A percentile compares a stretch with the other conserved stretches of the same genome.
phyloP scores from a whole-genome alignment of 2,113 vertebrate genomes.

The Corvus moneduloides region DNA sequence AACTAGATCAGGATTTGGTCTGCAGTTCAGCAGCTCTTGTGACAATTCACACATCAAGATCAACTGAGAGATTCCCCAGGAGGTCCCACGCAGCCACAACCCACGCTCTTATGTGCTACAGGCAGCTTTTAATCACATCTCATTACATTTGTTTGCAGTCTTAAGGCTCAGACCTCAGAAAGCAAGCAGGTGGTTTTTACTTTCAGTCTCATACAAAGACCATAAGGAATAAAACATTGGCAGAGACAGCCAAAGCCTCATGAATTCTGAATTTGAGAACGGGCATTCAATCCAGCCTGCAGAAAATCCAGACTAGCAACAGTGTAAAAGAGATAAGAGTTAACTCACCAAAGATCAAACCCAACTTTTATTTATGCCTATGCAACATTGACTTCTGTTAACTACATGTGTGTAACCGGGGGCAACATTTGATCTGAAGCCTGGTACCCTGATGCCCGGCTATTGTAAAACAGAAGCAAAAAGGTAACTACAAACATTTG shows the following conservation, averaged over 20 bases:
- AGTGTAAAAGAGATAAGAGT: background rate
- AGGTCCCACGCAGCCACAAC: background rate
- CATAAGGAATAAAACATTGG: background rate
- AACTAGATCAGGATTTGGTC: background rate
- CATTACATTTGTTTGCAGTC: background rate
- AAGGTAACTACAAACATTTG: slow-evolving; percentile 19
- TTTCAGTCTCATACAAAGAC: background rate
- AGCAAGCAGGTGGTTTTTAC: background rate
- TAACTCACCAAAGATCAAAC: slow-evolving; percentile 1
- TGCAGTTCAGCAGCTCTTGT: background rate
- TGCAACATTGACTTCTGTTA: slow-evolving; percentile 32
- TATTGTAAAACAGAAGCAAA: slow-evolving; percentile 8
- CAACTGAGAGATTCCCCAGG: background rate
- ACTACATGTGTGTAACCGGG: slow-evolving; percentile 29
- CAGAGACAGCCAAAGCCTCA: background rate
- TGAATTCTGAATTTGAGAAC: background rate
- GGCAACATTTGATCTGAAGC: slow-evolving; percentile 45
- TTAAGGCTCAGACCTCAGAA: background rate
- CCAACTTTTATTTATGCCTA: slow-evolving; percentile 5
- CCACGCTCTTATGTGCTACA: background rate
- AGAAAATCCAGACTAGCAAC: background rate
- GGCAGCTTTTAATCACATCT: background rate
- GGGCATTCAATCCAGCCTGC: background rate
- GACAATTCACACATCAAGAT: slow-evolving; percentile 36
- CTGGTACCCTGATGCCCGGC: slow-evolving; percentile 17